phyloP scores from a whole-genome alignment of 2,888 invertebrate species.

The Sympetrum striolatum region DNA sequence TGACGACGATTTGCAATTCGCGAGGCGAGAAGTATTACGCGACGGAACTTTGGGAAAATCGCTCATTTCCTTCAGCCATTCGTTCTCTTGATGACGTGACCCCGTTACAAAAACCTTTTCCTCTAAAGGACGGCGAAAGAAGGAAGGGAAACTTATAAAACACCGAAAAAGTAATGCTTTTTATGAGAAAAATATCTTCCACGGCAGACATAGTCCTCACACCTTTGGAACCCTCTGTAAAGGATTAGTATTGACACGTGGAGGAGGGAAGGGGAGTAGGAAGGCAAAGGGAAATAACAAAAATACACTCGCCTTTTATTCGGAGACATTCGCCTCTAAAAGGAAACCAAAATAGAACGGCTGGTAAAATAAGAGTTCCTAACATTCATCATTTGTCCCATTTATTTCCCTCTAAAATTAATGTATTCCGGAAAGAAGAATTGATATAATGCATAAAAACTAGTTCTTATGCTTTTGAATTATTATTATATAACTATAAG shows the following conservation, averaged over 20 bases:
- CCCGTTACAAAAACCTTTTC: not conserved
- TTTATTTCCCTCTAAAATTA: no score
- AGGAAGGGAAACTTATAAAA: not conserved
- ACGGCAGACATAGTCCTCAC: not conserved
- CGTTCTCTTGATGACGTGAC: constrained; percentile 3
- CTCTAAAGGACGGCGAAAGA: not conserved
- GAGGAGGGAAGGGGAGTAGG: not conserved
- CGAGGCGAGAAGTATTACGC: no score
- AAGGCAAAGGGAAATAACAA: not conserved
- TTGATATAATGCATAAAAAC: no score
- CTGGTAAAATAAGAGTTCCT: no score
- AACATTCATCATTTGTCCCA: no score
- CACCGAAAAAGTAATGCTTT: not conserved
- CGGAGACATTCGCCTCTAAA: no score
- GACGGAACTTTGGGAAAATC: no score
- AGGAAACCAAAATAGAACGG: not conserved
- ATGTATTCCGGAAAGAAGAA: no score
- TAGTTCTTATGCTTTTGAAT: no score
- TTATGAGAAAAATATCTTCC: not conserved
- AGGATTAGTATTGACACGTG: not conserved
- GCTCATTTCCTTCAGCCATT: not conserved
- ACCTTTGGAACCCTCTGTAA: not conserved
- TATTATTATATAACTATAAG: no score
- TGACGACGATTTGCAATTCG: no score
- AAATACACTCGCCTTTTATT: not conserved